Base-by-base conservation (phyloP, 2,888 invertebrate species). In the Spisula solida region DNA sequence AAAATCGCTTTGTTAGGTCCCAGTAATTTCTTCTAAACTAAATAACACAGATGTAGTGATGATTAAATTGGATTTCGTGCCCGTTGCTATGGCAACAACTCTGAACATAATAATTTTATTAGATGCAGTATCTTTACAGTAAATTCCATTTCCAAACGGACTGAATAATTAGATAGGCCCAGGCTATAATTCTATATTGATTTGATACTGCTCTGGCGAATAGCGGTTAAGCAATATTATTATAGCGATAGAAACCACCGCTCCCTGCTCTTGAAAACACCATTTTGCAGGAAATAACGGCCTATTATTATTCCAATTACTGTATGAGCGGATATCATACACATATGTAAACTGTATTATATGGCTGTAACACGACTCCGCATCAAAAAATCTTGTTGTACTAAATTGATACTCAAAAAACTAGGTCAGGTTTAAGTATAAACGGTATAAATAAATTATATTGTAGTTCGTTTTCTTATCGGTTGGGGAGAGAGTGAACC, bases 21-120 rank as follows among this genome's bases (percentile, higher is more conserved):
- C 83, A 48, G 88, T 88, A 85, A 91, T 85, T 88, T 88, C 86
- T 81, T 85, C 91, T 87, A 89, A 92, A 90, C 92, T 88, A 92
- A 92, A 92, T 92, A 92, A 92, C 92, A 83, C 92, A 91, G 92
- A 92, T 92, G 92, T 90, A 87, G 70, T 86, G 88, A 88, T 92
- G 90, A 91, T 92, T 92, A 92, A 92, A 92, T 92, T 92, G 92
- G 92, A 92, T 92, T 91, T 92, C 90, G 88, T 86, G 85, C 92
- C 66, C 85, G 92, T 92, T 91, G 88, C 91, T 90, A 92, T 92
- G 91, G 79, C 86, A 56, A 92, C 92, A 66, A 83, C 86, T 88
- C 86, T 85, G 92, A 92, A 91, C 92, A 92, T 92, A 92, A 92
- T 92, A 92, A 92, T 92, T 92, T 92, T 92, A 92, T 92, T 92